A percentile compares a stretch with the other conserved stretches of the same genome.
phyloP scores from a whole-genome alignment of 2,888 invertebrate genomes.

The Barypeithes pellucidus region DNA sequence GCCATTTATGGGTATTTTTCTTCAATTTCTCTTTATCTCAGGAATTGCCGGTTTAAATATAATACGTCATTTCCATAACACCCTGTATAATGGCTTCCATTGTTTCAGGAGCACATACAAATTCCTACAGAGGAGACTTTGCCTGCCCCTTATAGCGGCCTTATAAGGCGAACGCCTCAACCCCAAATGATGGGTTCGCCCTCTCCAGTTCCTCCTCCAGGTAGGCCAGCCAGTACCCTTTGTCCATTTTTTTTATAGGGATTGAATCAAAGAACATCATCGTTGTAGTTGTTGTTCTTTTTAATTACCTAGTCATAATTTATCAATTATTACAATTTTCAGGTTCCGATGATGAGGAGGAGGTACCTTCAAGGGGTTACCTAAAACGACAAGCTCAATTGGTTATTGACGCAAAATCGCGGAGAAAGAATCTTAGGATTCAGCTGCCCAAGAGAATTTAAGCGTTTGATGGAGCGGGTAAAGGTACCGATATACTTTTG shows the following conservation, averaged over 20 bases:
- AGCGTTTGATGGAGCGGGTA: background rate
- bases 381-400: constrained; percentile 88
- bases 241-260: too few species aligned
- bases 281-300: too few species aligned
- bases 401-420: constrained; percentile 86
- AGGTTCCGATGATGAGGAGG: constrained; percentile 87
- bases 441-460: constrained; percentile 58
- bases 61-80: too few species aligned
- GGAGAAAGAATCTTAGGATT: constrained; percentile 81
- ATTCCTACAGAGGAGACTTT: constrained; percentile 63
- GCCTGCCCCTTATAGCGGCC: constrained; percentile 67
- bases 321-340: constrained; percentile 46
- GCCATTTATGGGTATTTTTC: too few species aligned
- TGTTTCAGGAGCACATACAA: constrained; percentile 47
- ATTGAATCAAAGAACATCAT: too few species aligned
- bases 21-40: too few species aligned
- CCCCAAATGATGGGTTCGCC: constrained; percentile 65
- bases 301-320: too few species aligned
- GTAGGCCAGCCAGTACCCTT: background rate
- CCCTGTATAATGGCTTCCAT: too few species aligned
- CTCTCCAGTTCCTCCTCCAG: constrained; percentile 60
- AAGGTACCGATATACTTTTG: background rate
- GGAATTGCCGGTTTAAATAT: too few species aligned
- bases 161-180: constrained; percentile 66
- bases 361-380: constrained; percentile 85